Conservation (phyloP, 2,797 vertebrate species). For the Micropoecilia bifurca region DNA sequence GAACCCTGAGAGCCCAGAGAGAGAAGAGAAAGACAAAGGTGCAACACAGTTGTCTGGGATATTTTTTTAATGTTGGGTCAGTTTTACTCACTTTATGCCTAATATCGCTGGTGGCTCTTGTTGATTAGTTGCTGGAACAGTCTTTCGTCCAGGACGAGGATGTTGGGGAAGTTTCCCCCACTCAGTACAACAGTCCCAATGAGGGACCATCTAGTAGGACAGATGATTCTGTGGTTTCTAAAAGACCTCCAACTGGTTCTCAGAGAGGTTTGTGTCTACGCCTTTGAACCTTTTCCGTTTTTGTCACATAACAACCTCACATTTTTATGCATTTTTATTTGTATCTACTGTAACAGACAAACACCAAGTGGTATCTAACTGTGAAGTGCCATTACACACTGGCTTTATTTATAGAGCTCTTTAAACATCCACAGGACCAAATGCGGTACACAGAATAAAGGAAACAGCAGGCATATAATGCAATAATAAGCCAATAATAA, state of each 20-base stretch:
- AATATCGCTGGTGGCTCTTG: background rate
- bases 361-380: background rate
- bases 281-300: background rate
- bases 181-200: constrained; percentile 39
- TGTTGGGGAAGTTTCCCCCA: constrained; percentile 47
- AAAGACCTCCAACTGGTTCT: constrained; percentile 49
- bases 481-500: background rate
- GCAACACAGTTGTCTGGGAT: background rate
- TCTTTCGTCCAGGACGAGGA: constrained; percentile 41
- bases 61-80: background rate
- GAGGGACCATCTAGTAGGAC: constrained; percentile 38
- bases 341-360: background rate
- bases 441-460: background rate
- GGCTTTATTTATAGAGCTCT: background rate
- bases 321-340: background rate
- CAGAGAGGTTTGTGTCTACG: constrained; percentile 59
- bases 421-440: background rate
- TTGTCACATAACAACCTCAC: background rate
- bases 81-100: background rate
- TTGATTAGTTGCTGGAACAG: constrained; percentile 61
- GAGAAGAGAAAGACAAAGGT: constrained; percentile 82
- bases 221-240: constrained; percentile 18
- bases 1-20: constrained; percentile 75
- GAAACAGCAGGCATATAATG: background rate
- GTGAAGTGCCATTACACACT: background rate